Conservation (phyloP, 2,113 vertebrate species). For the Butastur rufipennis region DNA sequence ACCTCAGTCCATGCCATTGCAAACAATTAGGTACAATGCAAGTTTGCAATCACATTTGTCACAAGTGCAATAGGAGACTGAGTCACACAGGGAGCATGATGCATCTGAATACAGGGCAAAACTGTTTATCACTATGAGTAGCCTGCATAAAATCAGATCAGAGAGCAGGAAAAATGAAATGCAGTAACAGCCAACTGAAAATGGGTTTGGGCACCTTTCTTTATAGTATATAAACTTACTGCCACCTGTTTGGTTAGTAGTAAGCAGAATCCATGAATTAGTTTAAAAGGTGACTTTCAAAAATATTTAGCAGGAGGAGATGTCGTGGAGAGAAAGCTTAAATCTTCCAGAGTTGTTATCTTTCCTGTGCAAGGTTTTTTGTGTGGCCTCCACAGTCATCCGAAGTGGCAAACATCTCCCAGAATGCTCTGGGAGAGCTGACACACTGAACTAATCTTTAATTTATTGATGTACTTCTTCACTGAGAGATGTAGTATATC, state of each 20-base stretch:
- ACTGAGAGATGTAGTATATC: conserved; percentile 63
- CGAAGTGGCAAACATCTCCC: conserved; percentile 51
- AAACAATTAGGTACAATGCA: background rate
- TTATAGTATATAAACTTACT: background rate
- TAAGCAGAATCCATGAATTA: background rate
- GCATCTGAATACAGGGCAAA: conserved; percentile 8
- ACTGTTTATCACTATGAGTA: background rate
- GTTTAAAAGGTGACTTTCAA: conserved; percentile 45
- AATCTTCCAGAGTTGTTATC: conserved; percentile 7
- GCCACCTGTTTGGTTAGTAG: background rate
- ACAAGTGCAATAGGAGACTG: background rate
- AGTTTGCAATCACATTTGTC: background rate
- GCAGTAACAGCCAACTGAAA: background rate
- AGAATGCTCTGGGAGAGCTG: conserved; percentile 56
- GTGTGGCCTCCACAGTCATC: conserved; percentile 21
- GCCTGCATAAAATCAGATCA: conserved; percentile 13
- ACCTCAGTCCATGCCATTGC: background rate
- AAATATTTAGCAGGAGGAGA: background rate
- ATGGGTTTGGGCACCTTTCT: background rate
- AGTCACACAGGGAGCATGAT: background rate
- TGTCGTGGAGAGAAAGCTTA: background rate
- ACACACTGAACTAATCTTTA: conserved; percentile 72
- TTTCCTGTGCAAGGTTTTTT: background rate
- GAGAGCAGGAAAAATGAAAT: background rate
- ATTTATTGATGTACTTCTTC: conserved; percentile 71